Evolutionary conservation across 92 coral and sea anemone species (phyloP).

Genomic region (Palythoa heliodiscus): DNA sequence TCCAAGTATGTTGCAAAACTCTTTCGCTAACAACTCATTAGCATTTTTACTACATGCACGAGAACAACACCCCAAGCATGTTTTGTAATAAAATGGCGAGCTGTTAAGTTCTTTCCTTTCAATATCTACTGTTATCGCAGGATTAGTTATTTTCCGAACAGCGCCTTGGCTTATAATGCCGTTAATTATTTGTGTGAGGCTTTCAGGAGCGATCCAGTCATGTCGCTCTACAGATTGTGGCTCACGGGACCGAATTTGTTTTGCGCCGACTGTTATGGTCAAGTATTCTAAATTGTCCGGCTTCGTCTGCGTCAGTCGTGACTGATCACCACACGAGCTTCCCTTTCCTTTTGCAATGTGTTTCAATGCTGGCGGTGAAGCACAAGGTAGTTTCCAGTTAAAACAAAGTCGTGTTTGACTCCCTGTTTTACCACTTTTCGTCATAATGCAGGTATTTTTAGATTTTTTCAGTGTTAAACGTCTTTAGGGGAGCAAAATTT

Average conservation of each 20-base stretch:
- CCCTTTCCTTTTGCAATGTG: background rate
- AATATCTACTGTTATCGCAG: background rate
- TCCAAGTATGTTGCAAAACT: constrained; percentile 82
- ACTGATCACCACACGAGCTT: constrained; percentile 5
- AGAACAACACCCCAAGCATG: constrained; percentile 50
- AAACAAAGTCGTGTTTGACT: background rate
- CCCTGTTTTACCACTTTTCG: background rate
- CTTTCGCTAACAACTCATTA: constrained; percentile 56
- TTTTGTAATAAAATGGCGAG: constrained; percentile 34
- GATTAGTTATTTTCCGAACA: constrained; percentile 2
- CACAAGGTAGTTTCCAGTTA: background rate
- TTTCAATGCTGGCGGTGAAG: background rate
- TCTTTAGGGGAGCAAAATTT: background rate
- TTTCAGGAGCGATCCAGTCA: background rate
- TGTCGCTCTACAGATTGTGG: background rate
- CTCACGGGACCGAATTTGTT: background rate
- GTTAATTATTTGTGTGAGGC: background rate
- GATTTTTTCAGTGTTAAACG: background rate
- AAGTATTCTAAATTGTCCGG: constrained; percentile 17
- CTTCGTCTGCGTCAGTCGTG: constrained; percentile 15
- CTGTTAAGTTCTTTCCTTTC: constrained; percentile 4
- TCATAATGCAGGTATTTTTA: background rate
- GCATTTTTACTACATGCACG: constrained; percentile 45
- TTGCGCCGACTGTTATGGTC: background rate
- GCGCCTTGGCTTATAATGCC: background rate